phyloP scores from a whole-genome alignment of 92 coral and sea anemone species.

The Scolanthus callimorphus region DNA sequence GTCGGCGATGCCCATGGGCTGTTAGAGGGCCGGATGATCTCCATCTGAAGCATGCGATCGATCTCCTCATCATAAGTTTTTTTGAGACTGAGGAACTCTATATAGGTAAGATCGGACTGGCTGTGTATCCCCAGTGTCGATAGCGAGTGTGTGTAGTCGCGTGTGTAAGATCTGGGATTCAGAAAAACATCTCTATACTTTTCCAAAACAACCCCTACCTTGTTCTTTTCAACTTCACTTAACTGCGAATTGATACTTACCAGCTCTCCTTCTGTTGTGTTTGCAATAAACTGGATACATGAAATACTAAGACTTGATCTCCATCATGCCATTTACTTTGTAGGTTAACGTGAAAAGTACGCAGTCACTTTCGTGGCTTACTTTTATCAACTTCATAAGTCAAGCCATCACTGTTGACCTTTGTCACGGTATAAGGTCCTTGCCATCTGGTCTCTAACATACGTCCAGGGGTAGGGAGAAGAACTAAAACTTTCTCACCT shows the following conservation, averaged over 20 bases:
- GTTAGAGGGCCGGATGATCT: constrained; percentile 27
- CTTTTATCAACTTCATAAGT: constrained; percentile 33
- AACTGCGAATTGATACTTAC: no score
- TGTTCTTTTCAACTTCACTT: no score
- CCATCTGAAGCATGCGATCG: constrained; percentile 27
- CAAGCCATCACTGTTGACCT: constrained; percentile 11
- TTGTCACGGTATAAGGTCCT: constrained; percentile 37
- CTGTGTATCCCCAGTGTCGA: constrained; percentile 7
- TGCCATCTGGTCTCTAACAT: constrained; percentile 26
- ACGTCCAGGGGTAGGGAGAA: constrained; percentile 23
- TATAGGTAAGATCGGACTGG: constrained; percentile 36
- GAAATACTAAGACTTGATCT: no score
- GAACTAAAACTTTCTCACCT: constrained; percentile 20
- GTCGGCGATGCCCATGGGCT: constrained; percentile 56
- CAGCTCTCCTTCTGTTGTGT: no score
- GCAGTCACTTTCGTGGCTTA: constrained; percentile 8
- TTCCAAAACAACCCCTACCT: no score
- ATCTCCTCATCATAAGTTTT: constrained; percentile 18
- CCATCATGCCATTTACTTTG: constrained; percentile 35
- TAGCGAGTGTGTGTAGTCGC: background rate
- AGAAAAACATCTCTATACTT: no score
- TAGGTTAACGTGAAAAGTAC: constrained; percentile 32
- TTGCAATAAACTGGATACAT: no score
- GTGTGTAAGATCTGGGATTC: no score
- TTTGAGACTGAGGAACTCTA: constrained; percentile 22